phyloP scores from a whole-genome alignment of 1,140 invertebrate genomes.

The Trichonephila clavata region DNA sequence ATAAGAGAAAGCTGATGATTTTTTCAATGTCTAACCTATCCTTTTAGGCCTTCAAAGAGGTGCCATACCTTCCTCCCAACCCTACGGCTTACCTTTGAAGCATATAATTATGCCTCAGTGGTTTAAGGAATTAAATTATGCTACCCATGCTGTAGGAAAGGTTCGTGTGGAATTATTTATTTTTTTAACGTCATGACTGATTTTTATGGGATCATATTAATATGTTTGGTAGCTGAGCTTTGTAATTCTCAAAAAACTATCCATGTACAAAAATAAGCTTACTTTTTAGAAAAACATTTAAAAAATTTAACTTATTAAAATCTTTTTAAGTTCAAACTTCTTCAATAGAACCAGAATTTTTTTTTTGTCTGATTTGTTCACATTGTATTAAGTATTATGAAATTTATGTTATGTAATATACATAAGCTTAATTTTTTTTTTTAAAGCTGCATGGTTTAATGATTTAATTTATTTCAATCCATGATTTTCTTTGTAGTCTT shows the following conservation, averaged over 20 bases:
- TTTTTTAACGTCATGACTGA: not conserved
- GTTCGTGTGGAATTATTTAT: constrained; percentile 38
- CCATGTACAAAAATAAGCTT: not conserved
- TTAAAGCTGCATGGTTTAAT: not conserved
- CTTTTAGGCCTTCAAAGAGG: constrained; percentile 70
- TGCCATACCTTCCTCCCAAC: constrained; percentile 48
- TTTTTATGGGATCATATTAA: not conserved
- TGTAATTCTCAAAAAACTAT: not conserved
- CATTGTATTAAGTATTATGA: too few species aligned
- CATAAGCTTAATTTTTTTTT: not conserved
- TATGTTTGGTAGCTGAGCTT: not conserved
- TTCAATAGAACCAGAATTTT: too few species aligned
- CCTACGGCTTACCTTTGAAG: constrained; percentile 65
- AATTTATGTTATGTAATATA: not conserved
- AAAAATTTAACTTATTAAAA: not conserved
- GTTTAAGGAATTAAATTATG: constrained; percentile 79
- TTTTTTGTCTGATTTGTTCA: too few species aligned
- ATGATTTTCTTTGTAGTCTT: too few species aligned
- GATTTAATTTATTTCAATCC: not conserved
- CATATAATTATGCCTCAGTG: constrained; percentile 42
- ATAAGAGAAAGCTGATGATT: too few species aligned
- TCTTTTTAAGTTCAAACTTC: too few species aligned
- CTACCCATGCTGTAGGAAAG: constrained; percentile 81
- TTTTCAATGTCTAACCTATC: not conserved
- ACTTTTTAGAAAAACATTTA: not conserved